Conservation (phyloP, 2,888 invertebrate genomes). For the Osedax fenrisi region DNA sequence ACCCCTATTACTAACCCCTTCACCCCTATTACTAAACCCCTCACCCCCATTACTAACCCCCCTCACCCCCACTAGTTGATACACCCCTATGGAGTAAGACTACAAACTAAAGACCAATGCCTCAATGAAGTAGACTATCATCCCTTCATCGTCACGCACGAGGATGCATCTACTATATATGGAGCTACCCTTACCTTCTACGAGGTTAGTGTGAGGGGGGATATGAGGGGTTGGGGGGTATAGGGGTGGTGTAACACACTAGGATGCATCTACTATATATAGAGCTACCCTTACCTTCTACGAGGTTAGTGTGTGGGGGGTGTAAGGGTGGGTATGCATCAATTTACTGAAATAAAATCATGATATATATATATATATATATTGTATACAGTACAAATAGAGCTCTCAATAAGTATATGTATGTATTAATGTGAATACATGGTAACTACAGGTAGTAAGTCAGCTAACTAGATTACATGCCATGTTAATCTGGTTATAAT, state of each 20-base stretch:
- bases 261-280: constrained; percentile 85
- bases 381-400: no score
- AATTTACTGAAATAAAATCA: no score
- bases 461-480: no score
- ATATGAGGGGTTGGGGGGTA: no score
- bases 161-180: constrained; percentile 85
- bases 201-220: no score
- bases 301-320: no score
- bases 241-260: constrained; percentile 88
- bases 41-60: background rate
- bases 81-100: background rate
- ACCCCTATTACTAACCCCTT: background rate
- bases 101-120: background rate
- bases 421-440: no score
- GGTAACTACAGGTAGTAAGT: no score
- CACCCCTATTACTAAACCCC: background rate
- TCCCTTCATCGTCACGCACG: constrained; percentile 87
- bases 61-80: background rate
- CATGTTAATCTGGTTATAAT: no score
- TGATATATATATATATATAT: no score
- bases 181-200: constrained; percentile 89
- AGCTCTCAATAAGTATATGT: no score
- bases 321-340: no score
- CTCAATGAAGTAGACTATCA: constrained; percentile 59
- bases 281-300: constrained; percentile 89